Evolutionary conservation across 2,797 vertebrate genomes (phyloP).

Genomic region (Gastrophryne carolinensis): DNA sequence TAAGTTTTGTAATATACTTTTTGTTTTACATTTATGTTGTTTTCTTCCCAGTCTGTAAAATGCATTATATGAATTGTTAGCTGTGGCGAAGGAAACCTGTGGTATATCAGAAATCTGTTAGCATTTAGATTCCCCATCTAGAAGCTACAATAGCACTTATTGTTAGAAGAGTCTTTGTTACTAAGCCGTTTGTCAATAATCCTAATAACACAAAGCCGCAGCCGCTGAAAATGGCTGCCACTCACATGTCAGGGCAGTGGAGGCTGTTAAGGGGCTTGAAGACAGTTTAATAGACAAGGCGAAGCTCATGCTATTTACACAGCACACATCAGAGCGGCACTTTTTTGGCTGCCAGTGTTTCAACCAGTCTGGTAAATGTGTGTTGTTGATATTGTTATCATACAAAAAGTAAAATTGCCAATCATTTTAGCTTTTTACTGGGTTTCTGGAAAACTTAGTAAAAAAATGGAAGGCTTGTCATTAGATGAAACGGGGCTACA

Average conservation of each 20-base stretch:
- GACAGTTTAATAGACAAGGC: slow-evolving; percentile 46
- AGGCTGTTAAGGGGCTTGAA: slow-evolving; percentile 26
- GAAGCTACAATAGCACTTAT: slow-evolving; percentile 28
- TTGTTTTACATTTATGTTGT: slow-evolving; percentile 44
- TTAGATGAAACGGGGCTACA: no score
- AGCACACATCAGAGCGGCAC: slow-evolving; percentile 24
- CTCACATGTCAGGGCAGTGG: slow-evolving; percentile 41
- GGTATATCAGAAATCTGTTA: slow-evolving; percentile 41
- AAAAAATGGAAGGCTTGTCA: background rate
- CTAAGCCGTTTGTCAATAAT: slow-evolving; percentile 49
- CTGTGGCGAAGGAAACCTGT: slow-evolving; percentile 9
- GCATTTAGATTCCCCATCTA: slow-evolving; percentile 41
- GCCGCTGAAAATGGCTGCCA: slow-evolving; percentile 32
- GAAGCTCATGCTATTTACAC: slow-evolving; percentile 31
- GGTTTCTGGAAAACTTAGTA: background rate
- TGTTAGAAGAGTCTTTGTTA: slow-evolving; percentile 37
- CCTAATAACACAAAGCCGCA: slow-evolving; percentile 37
- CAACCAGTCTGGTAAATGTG: background rate
- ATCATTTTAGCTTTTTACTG: background rate
- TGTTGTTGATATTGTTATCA: slow-evolving; percentile 22
- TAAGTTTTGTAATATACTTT: slow-evolving; percentile 66
- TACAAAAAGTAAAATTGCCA: slow-evolving; percentile 24
- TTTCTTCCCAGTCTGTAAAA: slow-evolving; percentile 54
- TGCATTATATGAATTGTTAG: slow-evolving; percentile 55
- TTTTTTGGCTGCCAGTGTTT: slow-evolving; percentile 16